Percentiles rank a stretch among this genome's conserved stretches.
Evolutionary conservation across 2,888 invertebrate species (phyloP).

Genomic region (Epinotia ramella): DNA sequence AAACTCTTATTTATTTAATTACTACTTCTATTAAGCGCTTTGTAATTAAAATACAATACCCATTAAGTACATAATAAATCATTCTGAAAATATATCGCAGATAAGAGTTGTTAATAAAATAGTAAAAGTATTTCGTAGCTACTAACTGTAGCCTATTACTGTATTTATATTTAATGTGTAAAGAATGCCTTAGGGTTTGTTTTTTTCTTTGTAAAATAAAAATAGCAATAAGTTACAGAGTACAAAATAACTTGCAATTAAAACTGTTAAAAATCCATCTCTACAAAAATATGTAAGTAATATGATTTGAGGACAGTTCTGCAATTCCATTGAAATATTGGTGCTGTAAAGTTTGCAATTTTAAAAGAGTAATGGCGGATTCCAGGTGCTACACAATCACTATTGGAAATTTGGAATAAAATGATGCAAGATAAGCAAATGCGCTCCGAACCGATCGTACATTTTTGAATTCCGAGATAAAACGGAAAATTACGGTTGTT

Average conservation of each 20-base stretch:
- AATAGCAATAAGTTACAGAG: no score
- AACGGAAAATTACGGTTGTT: constrained; percentile 33
- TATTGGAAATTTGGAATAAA: constrained; percentile 67
- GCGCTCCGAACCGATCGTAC: constrained; percentile 40
- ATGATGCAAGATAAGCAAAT: constrained; percentile 65
- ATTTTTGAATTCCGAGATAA: constrained; percentile 41
- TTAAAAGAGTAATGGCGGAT: constrained; percentile 73
- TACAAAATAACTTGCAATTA: background rate
- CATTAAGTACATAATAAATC: no score
- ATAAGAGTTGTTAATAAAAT: no score
- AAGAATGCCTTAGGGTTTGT: no score
- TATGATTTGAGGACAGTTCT: constrained; percentile 61
- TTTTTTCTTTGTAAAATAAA: no score
- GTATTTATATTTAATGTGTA: no score
- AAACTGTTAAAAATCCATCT: constrained; percentile 49
- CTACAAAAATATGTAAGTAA: constrained; percentile 59
- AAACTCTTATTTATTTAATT: no score
- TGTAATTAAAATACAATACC: no score
- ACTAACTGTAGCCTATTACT: no score
- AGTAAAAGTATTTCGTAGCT: no score
- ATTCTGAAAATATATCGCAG: no score
- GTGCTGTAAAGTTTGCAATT: constrained; percentile 73
- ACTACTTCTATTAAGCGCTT: no score
- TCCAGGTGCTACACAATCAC: constrained; percentile 74
- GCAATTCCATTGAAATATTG: constrained; percentile 72